These are phyloP conservation scores for Corydoras maculifer DNA, from an alignment of 2,113 vertebrate genomes.

Conservation along the genomic window DNA sequence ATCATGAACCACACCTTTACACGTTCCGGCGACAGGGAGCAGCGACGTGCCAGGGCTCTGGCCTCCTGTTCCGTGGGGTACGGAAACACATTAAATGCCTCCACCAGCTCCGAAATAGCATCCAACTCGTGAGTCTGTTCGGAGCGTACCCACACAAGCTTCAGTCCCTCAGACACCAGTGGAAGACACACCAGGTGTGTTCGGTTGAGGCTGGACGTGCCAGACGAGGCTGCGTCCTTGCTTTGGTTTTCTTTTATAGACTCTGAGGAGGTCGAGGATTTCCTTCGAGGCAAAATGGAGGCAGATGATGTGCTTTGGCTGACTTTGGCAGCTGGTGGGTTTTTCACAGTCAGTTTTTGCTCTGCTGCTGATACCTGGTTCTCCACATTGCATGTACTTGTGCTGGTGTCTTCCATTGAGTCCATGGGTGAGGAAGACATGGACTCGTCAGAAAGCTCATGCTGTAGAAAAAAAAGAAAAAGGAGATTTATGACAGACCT, in stretches of 20 bases:
- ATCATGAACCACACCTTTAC: slow-evolving; percentile 83
- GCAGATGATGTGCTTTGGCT: slow-evolving; percentile 26
- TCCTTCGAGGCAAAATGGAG: slow-evolving; percentile 32
- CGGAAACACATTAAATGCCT: slow-evolving; percentile 77
- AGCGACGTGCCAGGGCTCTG: slow-evolving; percentile 61
- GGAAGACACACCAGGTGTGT: slow-evolving; percentile 64
- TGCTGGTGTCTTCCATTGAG: slow-evolving; percentile 27
- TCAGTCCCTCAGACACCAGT: slow-evolving; percentile 65
- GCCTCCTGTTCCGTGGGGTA: slow-evolving; percentile 71
- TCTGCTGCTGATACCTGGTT: slow-evolving; percentile 22
- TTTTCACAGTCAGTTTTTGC: slow-evolving; percentile 25
- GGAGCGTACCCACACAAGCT: slow-evolving; percentile 69
- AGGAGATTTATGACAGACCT: background rate
- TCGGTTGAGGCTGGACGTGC: slow-evolving; percentile 38
- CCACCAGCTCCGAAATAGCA: slow-evolving; percentile 60
- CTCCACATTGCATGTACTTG: slow-evolving; percentile 11
- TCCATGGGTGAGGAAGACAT: slow-evolving; percentile 28
- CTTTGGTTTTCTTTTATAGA: slow-evolving; percentile 23
- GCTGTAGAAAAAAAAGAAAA: slow-evolving; percentile 20
- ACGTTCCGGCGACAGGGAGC: slow-evolving; percentile 72
- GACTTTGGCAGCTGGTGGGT: slow-evolving; percentile 15
- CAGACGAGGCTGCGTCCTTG: slow-evolving; percentile 1
- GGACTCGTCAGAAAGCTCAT: slow-evolving; percentile 22
- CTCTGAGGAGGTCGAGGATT: slow-evolving; percentile 23
- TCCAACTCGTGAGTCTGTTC: slow-evolving; percentile 65